Conservation (phyloP, 2,888 invertebrate genomes). For the Aphidoletes aphidimyza region DNA sequence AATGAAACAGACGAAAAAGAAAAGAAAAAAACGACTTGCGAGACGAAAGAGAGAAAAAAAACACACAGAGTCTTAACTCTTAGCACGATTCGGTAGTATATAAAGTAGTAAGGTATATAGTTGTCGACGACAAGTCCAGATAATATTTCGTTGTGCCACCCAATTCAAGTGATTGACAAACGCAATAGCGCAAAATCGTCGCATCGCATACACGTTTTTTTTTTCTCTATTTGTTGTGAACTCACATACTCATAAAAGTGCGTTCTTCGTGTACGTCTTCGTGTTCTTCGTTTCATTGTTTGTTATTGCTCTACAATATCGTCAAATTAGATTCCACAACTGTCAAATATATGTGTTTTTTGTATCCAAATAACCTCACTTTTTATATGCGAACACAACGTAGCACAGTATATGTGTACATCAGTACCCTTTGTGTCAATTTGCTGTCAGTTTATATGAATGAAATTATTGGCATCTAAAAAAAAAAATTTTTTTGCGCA, state of each 20-base stretch:
- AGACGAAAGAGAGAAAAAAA: not conserved
- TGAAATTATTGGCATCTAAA: not conserved
- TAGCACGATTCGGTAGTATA: not conserved
- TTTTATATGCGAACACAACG: too few species aligned
- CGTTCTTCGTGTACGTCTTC: too few species aligned
- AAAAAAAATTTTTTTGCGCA: not conserved
- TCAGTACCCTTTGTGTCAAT: not conserved
- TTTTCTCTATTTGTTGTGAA: not conserved
- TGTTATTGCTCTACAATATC: too few species aligned
- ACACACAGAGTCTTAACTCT: not conserved
- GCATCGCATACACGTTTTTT: not conserved
- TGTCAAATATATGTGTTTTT: not conserved
- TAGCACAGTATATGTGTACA: too few species aligned
- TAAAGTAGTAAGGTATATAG: not conserved
- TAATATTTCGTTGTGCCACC: not conserved
- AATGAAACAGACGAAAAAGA: not conserved
- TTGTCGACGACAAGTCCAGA: not conserved
- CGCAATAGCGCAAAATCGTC: constrained; percentile 50
- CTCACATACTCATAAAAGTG: too few species aligned
- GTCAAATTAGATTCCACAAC: not conserved
- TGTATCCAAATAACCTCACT: not conserved
- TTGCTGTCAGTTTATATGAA: not conserved
- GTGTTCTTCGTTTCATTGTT: too few species aligned
- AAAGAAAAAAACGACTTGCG: not conserved
- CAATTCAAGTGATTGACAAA: too few species aligned